A percentile compares a stretch with the other conserved stretches of the same genome.
Conservation (phyloP, 1,140 invertebrate genomes). For the Anthonomus grandis region DNA sequence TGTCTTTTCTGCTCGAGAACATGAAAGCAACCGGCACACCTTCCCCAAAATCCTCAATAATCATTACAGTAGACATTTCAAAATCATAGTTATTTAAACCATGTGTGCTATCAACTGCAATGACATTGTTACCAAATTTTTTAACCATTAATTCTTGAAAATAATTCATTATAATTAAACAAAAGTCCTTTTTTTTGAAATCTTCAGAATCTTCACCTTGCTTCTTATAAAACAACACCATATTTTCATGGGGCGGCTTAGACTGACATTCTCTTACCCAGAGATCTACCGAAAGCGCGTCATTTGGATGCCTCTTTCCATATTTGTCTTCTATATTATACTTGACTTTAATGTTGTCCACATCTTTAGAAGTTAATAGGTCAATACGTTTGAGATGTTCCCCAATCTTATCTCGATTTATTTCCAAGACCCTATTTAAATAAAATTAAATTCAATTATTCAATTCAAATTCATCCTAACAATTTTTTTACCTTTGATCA, state of each 20-base stretch:
- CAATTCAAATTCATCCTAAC: too few species aligned
- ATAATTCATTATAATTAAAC: constrained; percentile 21
- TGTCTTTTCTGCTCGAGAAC: constrained; percentile 25
- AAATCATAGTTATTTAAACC: constrained; percentile 27
- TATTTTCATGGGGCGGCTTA: constrained; percentile 1
- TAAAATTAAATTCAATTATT: too few species aligned
- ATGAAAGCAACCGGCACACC: constrained; percentile 26
- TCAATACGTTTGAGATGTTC: constrained; percentile 12
- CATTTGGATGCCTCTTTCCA: constrained; percentile 17
- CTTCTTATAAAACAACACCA: constrained; percentile 20
- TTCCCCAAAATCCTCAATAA: constrained; percentile 27
- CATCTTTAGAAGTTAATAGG: constrained; percentile 17
- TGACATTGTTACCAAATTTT: constrained; percentile 22
- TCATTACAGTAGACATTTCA: constrained; percentile 25
- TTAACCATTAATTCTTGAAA: constrained; percentile 16
- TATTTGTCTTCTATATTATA: constrained; percentile 16
- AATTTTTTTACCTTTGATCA: not conserved
- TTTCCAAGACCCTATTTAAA: constrained; percentile 13
- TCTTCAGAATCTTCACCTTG: constrained; percentile 17
- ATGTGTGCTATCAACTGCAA: constrained; percentile 23
- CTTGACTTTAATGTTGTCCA: constrained; percentile 17
- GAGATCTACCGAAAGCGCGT: constrained; percentile 23
- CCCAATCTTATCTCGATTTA: not conserved
- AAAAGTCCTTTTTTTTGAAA: constrained; percentile 18
- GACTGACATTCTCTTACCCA: constrained; percentile 21